Percentiles rank a stretch among this genome's conserved stretches.
Evolutionary conservation across 2,888 invertebrate species (phyloP).

Genomic region (Stegophylla sp.): DNA sequence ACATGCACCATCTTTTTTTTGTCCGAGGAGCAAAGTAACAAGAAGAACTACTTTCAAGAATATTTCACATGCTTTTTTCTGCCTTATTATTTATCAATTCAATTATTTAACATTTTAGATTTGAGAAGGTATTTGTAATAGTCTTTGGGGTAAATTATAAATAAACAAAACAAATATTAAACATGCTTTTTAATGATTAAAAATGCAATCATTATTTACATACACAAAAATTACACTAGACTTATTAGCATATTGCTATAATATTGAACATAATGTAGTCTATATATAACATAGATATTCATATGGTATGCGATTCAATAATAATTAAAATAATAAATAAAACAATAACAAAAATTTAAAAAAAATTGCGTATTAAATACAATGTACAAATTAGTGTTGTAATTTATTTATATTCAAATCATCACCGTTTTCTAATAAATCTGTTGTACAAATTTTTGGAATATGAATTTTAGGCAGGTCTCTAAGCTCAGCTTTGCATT

Average conservation of each 20-base stretch:
- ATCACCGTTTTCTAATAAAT: slow-evolving; percentile 54
- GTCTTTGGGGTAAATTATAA: neutral
- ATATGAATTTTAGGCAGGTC: slow-evolving; percentile 78
- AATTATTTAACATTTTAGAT: no score
- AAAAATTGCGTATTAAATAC: slow-evolving; percentile 39
- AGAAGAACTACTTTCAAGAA: no score
- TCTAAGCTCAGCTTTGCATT: slow-evolving; percentile 84
- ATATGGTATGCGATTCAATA: slow-evolving; percentile 2
- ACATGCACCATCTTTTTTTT: no score
- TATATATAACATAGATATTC: neutral
- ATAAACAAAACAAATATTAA: slow-evolving; percentile 7
- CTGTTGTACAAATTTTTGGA: slow-evolving; percentile 61
- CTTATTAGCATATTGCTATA: slow-evolving; percentile 15
- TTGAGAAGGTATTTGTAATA: no score
- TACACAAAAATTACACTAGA: slow-evolving; percentile 6
- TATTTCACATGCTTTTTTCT: no score
- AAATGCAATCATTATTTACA: slow-evolving; percentile 33
- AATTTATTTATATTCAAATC: slow-evolving; percentile 59
- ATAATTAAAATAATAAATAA: slow-evolving; percentile 41
- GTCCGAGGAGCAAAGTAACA: no score
- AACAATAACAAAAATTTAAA: slow-evolving; percentile 53
- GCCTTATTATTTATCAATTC: no score
- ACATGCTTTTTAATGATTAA: slow-evolving; percentile 35
- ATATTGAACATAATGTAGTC: slow-evolving; percentile 21
- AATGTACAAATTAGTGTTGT: slow-evolving; percentile 53